Base-by-base conservation (phyloP, 2,113 vertebrate genomes). In the Platycercus adscitus region DNA sequence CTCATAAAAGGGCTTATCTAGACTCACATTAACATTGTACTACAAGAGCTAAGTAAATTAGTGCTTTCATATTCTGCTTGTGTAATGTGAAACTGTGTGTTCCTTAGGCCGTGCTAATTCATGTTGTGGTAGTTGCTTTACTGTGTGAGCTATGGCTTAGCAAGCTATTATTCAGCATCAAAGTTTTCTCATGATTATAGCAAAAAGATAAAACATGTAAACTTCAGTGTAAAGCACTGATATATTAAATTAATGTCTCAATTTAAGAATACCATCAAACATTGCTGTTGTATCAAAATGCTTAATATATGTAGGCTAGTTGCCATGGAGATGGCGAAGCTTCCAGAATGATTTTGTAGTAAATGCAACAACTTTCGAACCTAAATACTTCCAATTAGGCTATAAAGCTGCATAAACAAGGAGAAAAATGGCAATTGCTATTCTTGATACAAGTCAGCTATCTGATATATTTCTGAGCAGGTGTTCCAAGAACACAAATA, bases 271-370 rank as follows among this genome's bases (percentile, higher is more conserved):
- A 56, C 31, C 46, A 46, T 72, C 53, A 76, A 65, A 61, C 70
- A 91, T 10, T 26, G 28, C 47, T 52, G 73, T 41, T 71, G 78
- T 82, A 91, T 73, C 70, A 73, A 69, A 95, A 91, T 21, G 28
- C 41, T 61, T 93, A 60, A 61, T 23, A 55, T 26, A 82, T 21
- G 28, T 53, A 80, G 75, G 37, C 70, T 53, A 53, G 96, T 95
- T 96, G 41, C 94, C 61, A 89, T 87, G 84, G 94, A 79, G 70
- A 95, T 79, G n/a, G n/a, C 70, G 76, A 97, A 94, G 66, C 81
- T 91, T 88, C 46, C 58, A 63, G 41, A 61, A 66, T 50, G 21
- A 77, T 82, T 95, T 77, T 0, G 0, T 85, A 75, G 81, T 72
- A 91, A 72, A n/a, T 61, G 52, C 65, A 81, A 81, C 64, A 81